Percentiles rank a stretch among this genome's conserved stretches.
These are phyloP conservation scores for Ginglymostoma cirratum DNA, from an alignment of 2,113 vertebrate genomes.

Conservation along the genomic window DNA sequence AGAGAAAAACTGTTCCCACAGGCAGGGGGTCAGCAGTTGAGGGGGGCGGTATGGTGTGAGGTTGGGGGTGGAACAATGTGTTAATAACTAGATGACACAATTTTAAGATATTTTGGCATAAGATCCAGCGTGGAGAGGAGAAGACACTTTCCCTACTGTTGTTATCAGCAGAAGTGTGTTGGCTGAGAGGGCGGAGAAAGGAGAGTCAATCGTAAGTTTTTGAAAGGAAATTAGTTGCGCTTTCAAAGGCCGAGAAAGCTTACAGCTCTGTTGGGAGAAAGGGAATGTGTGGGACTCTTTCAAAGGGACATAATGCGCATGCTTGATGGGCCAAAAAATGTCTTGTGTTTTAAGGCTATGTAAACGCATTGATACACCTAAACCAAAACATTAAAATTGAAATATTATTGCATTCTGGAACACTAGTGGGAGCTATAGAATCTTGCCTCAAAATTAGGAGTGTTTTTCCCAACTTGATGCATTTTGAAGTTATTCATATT, in stretches of 20 bases:
- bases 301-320: not conserved
- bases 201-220: not conserved
- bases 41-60: too few species aligned
- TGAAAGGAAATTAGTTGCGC: not conserved
- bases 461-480: slow-evolving; percentile 23
- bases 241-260: not conserved
- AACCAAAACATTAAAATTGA: not conserved
- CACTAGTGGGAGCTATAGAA: not conserved
- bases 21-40: not conserved
- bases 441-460: not conserved
- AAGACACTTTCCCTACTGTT: not conserved
- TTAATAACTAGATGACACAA: not conserved
- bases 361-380: too few species aligned
- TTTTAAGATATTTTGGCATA: not conserved
- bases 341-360: not conserved
- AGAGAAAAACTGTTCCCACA: not conserved
- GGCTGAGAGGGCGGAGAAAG: not conserved
- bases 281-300: not conserved
- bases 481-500: slow-evolving; percentile 5
- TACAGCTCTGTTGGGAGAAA: not conserved
- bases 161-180: not conserved
- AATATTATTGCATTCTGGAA: not conserved
- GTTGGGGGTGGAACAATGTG: not conserved
- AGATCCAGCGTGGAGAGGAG: not conserved
- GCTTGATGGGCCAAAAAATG: not conserved